Evolutionary conservation across 2,888 invertebrate species (phyloP).

Genomic region (Eilema caniola): DNA sequence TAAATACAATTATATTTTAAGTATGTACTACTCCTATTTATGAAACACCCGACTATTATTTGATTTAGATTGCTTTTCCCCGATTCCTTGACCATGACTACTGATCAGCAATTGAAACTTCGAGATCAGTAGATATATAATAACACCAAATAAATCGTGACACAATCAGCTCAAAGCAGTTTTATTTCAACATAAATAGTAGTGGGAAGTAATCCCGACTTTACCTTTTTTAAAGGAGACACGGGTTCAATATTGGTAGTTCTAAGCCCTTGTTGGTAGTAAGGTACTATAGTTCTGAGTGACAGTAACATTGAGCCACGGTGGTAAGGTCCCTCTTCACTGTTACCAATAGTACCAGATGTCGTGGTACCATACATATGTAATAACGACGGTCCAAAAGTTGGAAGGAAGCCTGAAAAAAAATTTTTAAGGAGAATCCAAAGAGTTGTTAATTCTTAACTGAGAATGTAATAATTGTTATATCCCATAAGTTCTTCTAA

Average conservation of each 20-base stretch:
- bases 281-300: conserved; percentile 89
- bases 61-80: too few species aligned
- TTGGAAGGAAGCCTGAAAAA: conserved; percentile 90
- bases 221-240: conserved; percentile 65
- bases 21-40: background rate
- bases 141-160: too few species aligned
- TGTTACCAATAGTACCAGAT: conserved; percentile 36
- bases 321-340: conserved; percentile 86
- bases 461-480: background rate
- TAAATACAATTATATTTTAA: background rate
- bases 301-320: conserved; percentile 92
- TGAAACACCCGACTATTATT: too few species aligned
- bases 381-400: conserved; percentile 93
- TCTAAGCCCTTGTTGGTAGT: conserved; percentile 79
- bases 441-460: background rate
- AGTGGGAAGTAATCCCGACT: background rate
- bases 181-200: background rate
- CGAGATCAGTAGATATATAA: too few species aligned
- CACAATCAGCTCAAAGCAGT: too few species aligned
- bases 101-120: too few species aligned
- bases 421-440: too few species aligned
- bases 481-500: too few species aligned
- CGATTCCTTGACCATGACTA: too few species aligned
- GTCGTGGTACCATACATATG: conserved; percentile 89
- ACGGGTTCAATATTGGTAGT: conserved; percentile 69